Conservation (phyloP, 2,888 invertebrate genomes). For the Melolontha melolontha region DNA sequence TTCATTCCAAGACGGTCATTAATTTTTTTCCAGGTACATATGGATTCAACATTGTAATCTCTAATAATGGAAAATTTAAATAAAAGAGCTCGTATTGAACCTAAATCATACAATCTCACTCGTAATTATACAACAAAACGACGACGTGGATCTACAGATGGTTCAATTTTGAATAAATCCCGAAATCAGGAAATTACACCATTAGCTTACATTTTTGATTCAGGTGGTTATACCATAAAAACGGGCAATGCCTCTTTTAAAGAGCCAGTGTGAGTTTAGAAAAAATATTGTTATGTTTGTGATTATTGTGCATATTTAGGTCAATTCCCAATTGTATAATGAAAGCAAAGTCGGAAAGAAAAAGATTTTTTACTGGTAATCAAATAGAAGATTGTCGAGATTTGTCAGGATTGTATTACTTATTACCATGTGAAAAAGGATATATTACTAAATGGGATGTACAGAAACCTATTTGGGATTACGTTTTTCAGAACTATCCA, state of each 20-base stretch:
- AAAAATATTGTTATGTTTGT: constrained; percentile 48
- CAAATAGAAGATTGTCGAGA: constrained; percentile 98
- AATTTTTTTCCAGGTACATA: no score
- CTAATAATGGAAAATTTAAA: constrained; percentile 31
- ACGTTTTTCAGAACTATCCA: constrained; percentile 88
- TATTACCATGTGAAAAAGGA: constrained; percentile 94
- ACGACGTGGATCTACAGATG: neutral
- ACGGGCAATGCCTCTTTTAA: constrained; percentile 79
- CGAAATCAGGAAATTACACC: constrained; percentile 14
- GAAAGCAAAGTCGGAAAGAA: constrained; percentile 97
- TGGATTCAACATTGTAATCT: no score
- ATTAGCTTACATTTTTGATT: constrained; percentile 70
- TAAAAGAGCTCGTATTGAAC: constrained; percentile 27
- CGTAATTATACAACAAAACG: constrained; percentile 31
- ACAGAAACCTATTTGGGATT: constrained; percentile 96
- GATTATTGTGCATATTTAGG: constrained; percentile 67
- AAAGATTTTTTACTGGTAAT: constrained; percentile 91
- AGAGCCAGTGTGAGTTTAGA: constrained; percentile 80
- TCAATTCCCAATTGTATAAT: constrained; percentile 96
- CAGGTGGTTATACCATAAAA: constrained; percentile 90
- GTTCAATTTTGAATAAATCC: neutral
- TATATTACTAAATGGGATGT: constrained; percentile 96
- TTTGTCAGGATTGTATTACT: constrained; percentile 93
- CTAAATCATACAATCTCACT: constrained; percentile 12
- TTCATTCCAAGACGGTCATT: no score